These are phyloP conservation scores for Dermatophagoides farinae DNA, from an alignment of 1,140 invertebrate genomes.

Conservation along the genomic window DNA sequence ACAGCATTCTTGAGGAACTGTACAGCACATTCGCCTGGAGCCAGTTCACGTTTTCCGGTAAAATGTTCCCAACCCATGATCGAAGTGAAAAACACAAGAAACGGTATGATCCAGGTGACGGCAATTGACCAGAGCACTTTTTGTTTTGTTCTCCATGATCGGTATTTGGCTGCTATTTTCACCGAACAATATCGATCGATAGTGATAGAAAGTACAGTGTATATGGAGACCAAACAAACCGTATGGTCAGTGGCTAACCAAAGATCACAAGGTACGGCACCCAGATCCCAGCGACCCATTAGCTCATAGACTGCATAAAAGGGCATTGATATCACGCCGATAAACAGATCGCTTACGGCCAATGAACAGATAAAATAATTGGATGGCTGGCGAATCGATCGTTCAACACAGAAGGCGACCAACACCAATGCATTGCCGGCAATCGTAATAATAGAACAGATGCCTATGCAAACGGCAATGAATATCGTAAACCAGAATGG, in stretches of 20 bases:
- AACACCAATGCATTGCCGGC: slow-evolving; percentile 90
- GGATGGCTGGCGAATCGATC: slow-evolving; percentile 88
- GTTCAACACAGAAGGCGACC: slow-evolving; percentile 84
- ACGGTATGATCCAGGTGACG: slow-evolving; percentile 86
- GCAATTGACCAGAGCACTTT: slow-evolving; percentile 67
- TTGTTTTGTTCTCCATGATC: slow-evolving; percentile 86
- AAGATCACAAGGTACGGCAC: slow-evolving; percentile 83
- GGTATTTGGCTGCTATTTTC: slow-evolving; percentile 90
- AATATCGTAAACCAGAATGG: slow-evolving; percentile 71
- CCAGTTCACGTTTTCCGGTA: slow-evolving; percentile 65
- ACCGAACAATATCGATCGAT: slow-evolving; percentile 97
- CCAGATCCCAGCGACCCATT: slow-evolving; percentile 84
- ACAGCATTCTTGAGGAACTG: slow-evolving; percentile 94
- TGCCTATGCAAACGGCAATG: slow-evolving; percentile 64
- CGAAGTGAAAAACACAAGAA: slow-evolving; percentile 85
- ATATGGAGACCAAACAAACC: slow-evolving; percentile 94
- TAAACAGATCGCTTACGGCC: slow-evolving; percentile 91
- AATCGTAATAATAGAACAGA: slow-evolving; percentile 77
- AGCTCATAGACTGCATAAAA: slow-evolving; percentile 76
- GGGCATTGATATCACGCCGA: slow-evolving; percentile 51
- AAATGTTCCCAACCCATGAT: slow-evolving; percentile 99
- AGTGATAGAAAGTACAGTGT: slow-evolving; percentile 94
- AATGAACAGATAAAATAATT: slow-evolving; percentile 99
- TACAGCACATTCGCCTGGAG: slow-evolving; percentile 75
- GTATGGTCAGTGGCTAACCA: slow-evolving; percentile 99